Evolutionary conservation across 2,113 vertebrate genomes (phyloP), one percentile per base, ranked within the genome.

Genomic region (Hippocampus guttulatus): DNA sequence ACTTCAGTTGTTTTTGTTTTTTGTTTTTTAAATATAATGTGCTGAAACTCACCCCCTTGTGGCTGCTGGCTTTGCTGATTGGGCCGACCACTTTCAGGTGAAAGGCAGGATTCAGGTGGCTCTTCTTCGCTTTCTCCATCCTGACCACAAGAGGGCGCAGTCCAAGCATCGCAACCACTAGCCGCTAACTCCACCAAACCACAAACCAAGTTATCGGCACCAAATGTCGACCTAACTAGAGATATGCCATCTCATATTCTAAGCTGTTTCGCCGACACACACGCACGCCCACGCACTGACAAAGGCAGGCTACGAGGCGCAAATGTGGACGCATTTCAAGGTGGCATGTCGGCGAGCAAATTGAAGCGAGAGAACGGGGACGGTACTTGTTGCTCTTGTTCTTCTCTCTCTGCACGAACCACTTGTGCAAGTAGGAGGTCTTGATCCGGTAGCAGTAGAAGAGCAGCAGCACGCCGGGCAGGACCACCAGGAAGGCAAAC

Each of bases 381-480:
- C 7, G 47, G 45, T 89, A 92, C 92, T 88, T 91, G 85, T 81
- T 89, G 70, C 55, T 89, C 30, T 80, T 75, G 18, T 78, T 81
- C 82, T 93, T 93, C 76, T 92, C 89, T 30, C 83, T 81, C 68
- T 92, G 89, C 64, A 88, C 82, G 70, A 91, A 66, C 90, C 92
- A 92, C 70, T 85, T 91, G 69, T 86, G 89, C 68, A 90, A 92
- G 5, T 79, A 88, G 0, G 93, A 93, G 6, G 84, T 86, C 57
- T 94, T 94, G 69, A 81, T 81, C 43, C 81, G 88, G 88, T 88
- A 94, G 90, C 92, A 98, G 82, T 90, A 94, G 92, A 93, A 95
- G 79, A 91, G 63, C 74, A 88, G 85, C 41, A 94, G 77, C 7
- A 93, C 81, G 0, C 84, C 74, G 0, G 94, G 92, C 52, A 98